Evolutionary conservation across 64 coral and sea anemone species (phyloP).

Genomic region (Dendrophyllia cribrosa): DNA sequence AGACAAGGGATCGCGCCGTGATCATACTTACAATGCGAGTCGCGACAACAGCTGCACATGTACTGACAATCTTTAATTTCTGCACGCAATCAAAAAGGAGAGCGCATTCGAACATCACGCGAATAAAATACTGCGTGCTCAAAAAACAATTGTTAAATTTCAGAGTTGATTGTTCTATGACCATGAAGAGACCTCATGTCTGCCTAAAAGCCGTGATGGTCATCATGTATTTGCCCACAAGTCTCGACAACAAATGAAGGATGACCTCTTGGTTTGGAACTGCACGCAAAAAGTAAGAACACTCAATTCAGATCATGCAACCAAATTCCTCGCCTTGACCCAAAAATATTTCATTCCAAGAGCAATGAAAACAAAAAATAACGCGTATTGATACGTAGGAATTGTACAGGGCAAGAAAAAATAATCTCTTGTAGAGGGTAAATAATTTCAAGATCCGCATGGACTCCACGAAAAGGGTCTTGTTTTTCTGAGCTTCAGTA

Average conservation of each 20-base stretch:
- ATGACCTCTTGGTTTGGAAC: neutral
- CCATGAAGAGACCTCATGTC: neutral
- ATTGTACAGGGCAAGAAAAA: too few relatives aligned
- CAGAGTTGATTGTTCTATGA: neutral
- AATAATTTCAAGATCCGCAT: too few relatives aligned
- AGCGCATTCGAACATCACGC: too few relatives aligned
- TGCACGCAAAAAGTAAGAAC: neutral
- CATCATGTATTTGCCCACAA: neutral
- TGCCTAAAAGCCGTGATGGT: neutral
- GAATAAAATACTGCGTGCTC: too few relatives aligned
- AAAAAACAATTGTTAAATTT: neutral
- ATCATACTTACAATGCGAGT: neutral
- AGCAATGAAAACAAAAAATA: neutral
- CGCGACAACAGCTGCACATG: neutral
- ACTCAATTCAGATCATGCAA: constrained; percentile 1
- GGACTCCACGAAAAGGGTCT: neutral
- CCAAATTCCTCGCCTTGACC: neutral
- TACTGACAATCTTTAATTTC: too few relatives aligned
- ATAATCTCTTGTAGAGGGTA: too few relatives aligned
- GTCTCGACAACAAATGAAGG: constrained; percentile 13
- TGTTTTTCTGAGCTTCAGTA: neutral
- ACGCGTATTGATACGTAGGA: too few relatives aligned
- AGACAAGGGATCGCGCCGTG: too few relatives aligned
- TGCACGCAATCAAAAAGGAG: too few relatives aligned
- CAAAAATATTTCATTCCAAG: neutral